A percentile compares a stretch with the other conserved stretches of the same genome.
Conservation (phyloP, 2,888 invertebrate species). For the Invenusta paracnida region DNA sequence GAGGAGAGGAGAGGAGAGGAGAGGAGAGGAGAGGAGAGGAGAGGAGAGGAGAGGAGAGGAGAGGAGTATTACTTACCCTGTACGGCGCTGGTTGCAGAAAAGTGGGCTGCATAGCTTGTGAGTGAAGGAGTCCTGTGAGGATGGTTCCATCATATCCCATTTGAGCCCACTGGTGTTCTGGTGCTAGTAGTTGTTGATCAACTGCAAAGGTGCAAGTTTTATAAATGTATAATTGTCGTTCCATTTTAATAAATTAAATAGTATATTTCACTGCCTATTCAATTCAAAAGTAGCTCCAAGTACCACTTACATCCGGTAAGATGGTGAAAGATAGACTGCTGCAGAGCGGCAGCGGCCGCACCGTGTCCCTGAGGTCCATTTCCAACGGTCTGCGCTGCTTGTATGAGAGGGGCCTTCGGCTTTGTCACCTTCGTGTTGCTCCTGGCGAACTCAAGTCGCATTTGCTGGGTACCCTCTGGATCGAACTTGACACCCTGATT, state of each 20-base stretch:
- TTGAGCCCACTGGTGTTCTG: background rate
- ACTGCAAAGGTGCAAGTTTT: background rate
- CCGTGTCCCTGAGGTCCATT: background rate
- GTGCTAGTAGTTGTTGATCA: background rate
- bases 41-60: too few relatives aligned
- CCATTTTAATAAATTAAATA: too few relatives aligned
- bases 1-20: too few relatives aligned
- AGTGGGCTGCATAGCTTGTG: background rate
- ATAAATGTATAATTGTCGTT: too few relatives aligned
- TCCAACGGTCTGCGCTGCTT: background rate
- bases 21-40: too few relatives aligned
- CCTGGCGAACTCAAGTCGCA: constrained; percentile 99
- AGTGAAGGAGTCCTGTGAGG: background rate
- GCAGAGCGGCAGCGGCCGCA: background rate
- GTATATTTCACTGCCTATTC: too few relatives aligned
- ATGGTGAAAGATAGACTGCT: constrained; percentile 35
- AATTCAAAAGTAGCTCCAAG: background rate
- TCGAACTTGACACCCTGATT: constrained; percentile 99
- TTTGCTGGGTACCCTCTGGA: constrained; percentile 99
- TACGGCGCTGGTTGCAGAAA: background rate
- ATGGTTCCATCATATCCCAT: constrained; percentile 17
- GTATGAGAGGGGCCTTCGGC: constrained; percentile 68
- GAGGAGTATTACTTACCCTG: background rate
- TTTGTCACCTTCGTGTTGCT: constrained; percentile 99
- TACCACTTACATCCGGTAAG: constrained; percentile 35